Evolutionary conservation across 1,140 invertebrate species (phyloP), one percentile per base, ranked within the genome.

Genomic region (Agraylea sexmaculata): DNA sequence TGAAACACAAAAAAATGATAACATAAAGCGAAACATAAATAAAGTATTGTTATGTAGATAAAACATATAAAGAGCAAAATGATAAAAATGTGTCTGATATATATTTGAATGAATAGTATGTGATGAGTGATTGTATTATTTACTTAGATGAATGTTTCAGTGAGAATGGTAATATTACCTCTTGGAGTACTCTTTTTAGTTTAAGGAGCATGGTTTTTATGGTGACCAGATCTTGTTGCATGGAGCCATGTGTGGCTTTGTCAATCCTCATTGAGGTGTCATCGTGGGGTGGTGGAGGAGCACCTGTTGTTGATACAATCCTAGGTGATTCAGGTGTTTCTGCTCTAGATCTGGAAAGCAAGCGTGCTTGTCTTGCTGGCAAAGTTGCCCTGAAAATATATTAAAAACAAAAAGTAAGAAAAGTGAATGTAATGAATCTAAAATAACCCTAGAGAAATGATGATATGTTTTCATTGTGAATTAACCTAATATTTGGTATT

Each of bases 181-280:
- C 79, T 68, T 83, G 79, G 60, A 87, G 66, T 47, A 83, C 74
- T 51, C 78, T 69, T 60, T 81, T 81, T 8, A 87, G 69, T 58
- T 80, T 77, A 43, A 83, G 60, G 38, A 85, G 69, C 70, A 83
- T 73, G 16, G 81, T 83, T 66, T 85, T 86, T 43, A 85, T 77
- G 46, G 73, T 74, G 51, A 80, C 78, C 43, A 85, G 74, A 55
- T 86, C 83, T 59, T 84, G 80, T 50, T 74, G 73, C 58, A 83
- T 73, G 33, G 74, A 69, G 37, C 78, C 74, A 41, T 80, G 80
- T 19, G 74, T 75, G 10, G 70, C 70, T 37, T 69, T 59, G 47
- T 80, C 76, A 23, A 80, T 76, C 74, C 37, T 73, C 70, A 11
- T 73, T 70, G 75, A 73, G 38, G 73, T 69, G 57, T 15, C 54